Conservation (phyloP, 2,113 vertebrate species). For the Seriola rivoliana region DNA sequence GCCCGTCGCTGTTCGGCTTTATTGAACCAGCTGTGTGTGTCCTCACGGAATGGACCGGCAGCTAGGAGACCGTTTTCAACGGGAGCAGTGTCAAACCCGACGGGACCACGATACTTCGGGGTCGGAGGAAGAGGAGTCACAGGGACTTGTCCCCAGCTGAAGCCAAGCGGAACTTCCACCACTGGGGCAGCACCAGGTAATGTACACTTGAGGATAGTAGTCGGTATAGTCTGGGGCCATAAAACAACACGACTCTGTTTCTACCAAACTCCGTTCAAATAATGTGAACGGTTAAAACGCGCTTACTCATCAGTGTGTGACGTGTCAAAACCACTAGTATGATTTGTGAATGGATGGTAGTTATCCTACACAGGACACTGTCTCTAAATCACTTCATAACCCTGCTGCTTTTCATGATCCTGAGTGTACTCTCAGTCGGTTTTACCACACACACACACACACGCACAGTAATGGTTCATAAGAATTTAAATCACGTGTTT, state of each 20-base stretch:
- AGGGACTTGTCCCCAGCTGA: conserved; percentile 7
- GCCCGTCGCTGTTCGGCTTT: conserved; percentile 68
- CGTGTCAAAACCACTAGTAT: too few species aligned
- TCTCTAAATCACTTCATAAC: too few species aligned
- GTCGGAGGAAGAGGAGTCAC: neutral
- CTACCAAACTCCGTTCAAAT: too few species aligned
- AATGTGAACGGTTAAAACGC: too few species aligned
- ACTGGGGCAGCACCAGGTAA: conserved; percentile 47
- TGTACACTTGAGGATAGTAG: neutral
- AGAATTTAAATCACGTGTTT: too few species aligned
- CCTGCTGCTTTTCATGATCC: too few species aligned
- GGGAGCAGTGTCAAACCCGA: neutral
- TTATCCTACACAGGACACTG: too few species aligned
- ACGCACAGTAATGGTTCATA: too few species aligned
- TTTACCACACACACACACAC: neutral
- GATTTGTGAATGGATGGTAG: too few species aligned
- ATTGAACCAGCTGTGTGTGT: conserved; percentile 56
- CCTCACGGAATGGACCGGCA: conserved; percentile 18
- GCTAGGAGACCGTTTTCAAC: neutral
- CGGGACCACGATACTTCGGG: neutral
- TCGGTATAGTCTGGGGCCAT: neutral
- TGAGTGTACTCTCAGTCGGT: too few species aligned
- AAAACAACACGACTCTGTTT: too few species aligned
- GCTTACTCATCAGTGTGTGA: too few species aligned
- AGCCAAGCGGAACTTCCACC: neutral